Evolutionary conservation across 2,113 vertebrate species (phyloP).

Genomic region (Hoplias malabaricus): DNA sequence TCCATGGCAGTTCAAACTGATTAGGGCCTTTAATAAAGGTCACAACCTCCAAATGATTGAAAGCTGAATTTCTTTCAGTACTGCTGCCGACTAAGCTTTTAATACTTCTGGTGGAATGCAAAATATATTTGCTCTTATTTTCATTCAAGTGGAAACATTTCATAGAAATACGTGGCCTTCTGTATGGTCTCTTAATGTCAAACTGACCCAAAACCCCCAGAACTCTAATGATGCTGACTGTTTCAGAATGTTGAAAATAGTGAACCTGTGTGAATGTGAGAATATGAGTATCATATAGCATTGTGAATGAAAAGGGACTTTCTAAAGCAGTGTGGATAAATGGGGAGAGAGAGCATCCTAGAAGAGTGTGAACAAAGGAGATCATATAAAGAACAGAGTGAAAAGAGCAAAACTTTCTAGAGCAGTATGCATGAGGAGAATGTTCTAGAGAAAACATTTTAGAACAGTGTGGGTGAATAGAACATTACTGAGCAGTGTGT

Average conservation of each 20-base stretch:
- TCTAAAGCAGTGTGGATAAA: no score
- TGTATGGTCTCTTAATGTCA: neutral
- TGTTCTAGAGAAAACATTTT: no score
- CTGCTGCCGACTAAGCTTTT: slow-evolving; percentile 30
- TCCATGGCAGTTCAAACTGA: slow-evolving; percentile 37
- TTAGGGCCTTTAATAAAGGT: slow-evolving; percentile 49
- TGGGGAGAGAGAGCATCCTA: no score
- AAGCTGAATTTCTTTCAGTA: slow-evolving; percentile 40
- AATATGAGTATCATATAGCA: no score
- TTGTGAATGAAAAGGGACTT: neutral
- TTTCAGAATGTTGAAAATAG: neutral
- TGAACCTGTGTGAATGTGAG: neutral
- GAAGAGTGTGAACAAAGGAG: no score
- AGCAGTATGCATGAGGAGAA: no score
- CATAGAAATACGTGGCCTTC: neutral
- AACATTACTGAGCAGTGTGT: no score
- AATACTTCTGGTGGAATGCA: slow-evolving; percentile 21
- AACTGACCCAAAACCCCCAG: neutral
- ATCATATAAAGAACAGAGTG: no score
- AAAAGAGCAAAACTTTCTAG: no score
- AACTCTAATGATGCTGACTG: neutral
- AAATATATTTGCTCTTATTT: neutral
- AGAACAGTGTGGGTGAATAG: no score
- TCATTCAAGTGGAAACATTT: neutral
- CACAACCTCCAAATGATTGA: slow-evolving; percentile 47